Percentiles rank a stretch among this genome's conserved stretches.
Conservation (phyloP, 2,888 invertebrate genomes). For the Amitus sp. region DNA sequence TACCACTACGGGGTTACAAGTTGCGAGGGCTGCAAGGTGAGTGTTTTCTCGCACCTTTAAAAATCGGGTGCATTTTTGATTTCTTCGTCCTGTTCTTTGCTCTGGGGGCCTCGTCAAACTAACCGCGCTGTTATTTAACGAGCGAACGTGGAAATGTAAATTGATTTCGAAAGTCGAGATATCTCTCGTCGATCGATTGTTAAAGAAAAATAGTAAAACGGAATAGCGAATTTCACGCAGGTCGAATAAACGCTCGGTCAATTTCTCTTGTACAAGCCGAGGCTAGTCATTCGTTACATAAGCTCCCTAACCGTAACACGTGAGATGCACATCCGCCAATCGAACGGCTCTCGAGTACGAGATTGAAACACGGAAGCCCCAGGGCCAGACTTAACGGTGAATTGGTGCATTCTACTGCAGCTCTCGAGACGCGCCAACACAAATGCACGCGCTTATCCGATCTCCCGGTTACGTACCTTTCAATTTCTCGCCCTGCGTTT, state of each 20-base stretch:
- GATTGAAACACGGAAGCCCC: constrained; percentile 59
- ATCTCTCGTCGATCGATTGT: too few relatives aligned
- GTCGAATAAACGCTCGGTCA: constrained; percentile 25
- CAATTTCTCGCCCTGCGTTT: constrained; percentile 37
- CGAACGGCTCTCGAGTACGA: constrained; percentile 30
- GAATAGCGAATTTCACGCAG: constrained; percentile 26
- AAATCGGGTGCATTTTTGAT: too few relatives aligned
- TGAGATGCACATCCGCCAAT: constrained; percentile 46
- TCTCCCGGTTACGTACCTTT: constrained; percentile 31
- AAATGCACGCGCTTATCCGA: constrained; percentile 18
- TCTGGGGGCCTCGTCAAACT: too few relatives aligned
- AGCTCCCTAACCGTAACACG: constrained; percentile 35
- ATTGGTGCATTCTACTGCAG: constrained; percentile 50
- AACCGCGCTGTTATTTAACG: too few relatives aligned
- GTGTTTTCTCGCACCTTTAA: constrained; percentile 34
- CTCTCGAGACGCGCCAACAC: constrained; percentile 6
- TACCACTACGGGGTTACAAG: constrained; percentile 99
- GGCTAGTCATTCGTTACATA: constrained; percentile 18
- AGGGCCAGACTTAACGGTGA: constrained; percentile 57
- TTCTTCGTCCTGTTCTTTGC: too few relatives aligned
- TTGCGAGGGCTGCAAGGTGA: constrained; percentile 98
- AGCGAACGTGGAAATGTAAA: too few relatives aligned
- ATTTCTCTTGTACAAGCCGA: constrained; percentile 29
- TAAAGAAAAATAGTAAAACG: too few relatives aligned
- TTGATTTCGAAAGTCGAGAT: too few relatives aligned